Conservation (phyloP, 2,888 invertebrate species). For the Drosophila recens region DNA sequence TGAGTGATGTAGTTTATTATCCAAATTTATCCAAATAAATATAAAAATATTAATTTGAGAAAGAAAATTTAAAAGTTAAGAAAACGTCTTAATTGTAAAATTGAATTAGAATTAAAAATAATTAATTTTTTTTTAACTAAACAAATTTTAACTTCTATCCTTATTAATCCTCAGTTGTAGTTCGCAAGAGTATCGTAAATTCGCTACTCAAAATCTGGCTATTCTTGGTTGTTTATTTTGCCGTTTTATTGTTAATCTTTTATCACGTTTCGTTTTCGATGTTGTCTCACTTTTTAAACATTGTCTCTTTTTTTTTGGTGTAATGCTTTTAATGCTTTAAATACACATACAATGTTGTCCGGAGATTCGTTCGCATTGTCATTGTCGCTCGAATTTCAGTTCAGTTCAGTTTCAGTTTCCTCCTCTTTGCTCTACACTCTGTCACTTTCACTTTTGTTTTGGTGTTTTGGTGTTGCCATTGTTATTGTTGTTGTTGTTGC, state of each 20-base stretch:
- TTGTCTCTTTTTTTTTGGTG: constrained; percentile 33
- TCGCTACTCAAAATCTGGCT: constrained; percentile 1
- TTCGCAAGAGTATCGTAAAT: constrained; percentile 21
- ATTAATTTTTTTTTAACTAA: too few species aligned
- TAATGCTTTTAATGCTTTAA: constrained; percentile 71
- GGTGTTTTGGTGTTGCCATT: constrained; percentile 20
- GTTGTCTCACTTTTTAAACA: constrained; percentile 51
- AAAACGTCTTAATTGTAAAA: too few species aligned
- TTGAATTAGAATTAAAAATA: too few species aligned
- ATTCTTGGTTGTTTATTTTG: constrained; percentile 7
- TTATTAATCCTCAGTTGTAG: not conserved
- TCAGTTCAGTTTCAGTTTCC: constrained; percentile 65
- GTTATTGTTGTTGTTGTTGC: constrained; percentile 22
- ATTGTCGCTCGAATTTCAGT: constrained; percentile 67
- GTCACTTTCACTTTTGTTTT: constrained; percentile 74
- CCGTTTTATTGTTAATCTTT: constrained; percentile 51
- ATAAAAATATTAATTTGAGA: too few species aligned
- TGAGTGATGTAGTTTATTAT: too few species aligned
- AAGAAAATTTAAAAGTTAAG: too few species aligned
- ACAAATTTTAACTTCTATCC: too few species aligned
- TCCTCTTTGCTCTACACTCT: constrained; percentile 57
- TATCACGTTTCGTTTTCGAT: constrained; percentile 46
- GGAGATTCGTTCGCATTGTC: constrained; percentile 69
- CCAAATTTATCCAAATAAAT: too few species aligned
- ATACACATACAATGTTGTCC: constrained; percentile 67